These are phyloP conservation scores for Chymomyza costata DNA, from an alignment of 1,140 invertebrate genomes.

Conservation along the genomic window DNA sequence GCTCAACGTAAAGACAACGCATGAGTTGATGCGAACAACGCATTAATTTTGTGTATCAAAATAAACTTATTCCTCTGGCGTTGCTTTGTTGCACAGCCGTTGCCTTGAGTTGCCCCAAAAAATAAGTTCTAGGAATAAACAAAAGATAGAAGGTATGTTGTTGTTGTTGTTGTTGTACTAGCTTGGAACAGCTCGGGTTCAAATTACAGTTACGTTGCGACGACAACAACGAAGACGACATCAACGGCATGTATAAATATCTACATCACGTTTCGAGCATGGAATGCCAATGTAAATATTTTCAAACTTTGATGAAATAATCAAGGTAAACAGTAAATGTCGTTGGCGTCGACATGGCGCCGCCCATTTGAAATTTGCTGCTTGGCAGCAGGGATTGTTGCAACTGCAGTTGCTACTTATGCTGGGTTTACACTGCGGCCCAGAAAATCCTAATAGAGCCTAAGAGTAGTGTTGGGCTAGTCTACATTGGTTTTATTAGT, in stretches of 20 bases:
- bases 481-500: no score
- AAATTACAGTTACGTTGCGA: conserved; percentile 10
- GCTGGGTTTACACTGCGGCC: no score
- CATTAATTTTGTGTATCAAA: conserved; percentile 73
- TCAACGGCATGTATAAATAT: conserved; percentile 61
- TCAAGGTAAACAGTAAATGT: conserved; percentile 72
- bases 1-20: conserved; percentile 26
- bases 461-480: no score
- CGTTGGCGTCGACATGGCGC: conserved; percentile 37
- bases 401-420: conserved; percentile 6
- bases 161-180: neutral
- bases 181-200: neutral
- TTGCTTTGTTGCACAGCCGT: neutral
- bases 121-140: conserved; percentile 2
- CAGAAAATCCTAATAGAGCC: no score
- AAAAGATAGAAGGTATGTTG: conserved; percentile 5
- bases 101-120: conserved; percentile 5
- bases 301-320: conserved; percentile 73
- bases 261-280: conserved; percentile 69
- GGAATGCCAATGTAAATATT: conserved; percentile 73
- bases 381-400: conserved; percentile 35
- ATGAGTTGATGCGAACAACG: conserved; percentile 69
- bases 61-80: conserved; percentile 66
- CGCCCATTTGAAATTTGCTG: conserved; percentile 32
- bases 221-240: conserved; percentile 3